Evolutionary conservation across 2,113 vertebrate species (phyloP), one percentile per base, ranked within the genome.

Genomic region (Microcebus ravelobensis): DNA sequence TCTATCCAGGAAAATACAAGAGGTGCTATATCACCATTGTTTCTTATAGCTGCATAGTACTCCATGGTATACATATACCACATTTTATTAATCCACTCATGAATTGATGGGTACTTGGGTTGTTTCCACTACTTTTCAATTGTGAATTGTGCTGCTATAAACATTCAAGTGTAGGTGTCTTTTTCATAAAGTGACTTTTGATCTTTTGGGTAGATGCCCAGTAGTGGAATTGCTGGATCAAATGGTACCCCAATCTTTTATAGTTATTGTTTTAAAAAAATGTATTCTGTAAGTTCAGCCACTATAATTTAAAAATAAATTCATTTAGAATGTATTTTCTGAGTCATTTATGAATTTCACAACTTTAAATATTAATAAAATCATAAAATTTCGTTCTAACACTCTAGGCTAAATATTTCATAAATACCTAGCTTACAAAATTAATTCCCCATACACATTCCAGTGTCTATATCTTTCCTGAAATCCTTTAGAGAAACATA

Each of bases 331-430:
- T 83, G 65, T 81, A 57, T 1, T 77, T 89, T 21, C 10, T 76
- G 9, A 93, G 23, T 88, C 27, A 80, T 27, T 11, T 65, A 36
- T 68, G 39, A 39, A 36, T 57, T 17, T 79, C 29, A 61, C 21
- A 90, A 86, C 85, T 85, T 52, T 91, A 94, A 87, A 85, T 96
- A 71, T 70, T 85, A 90, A 76, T 63, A 91, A 90, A 92, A 76
- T 83, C 21, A 76, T 13, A 70, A 76, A 29, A 61, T 81, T 61
- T n/a, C n/a, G 15, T 95, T 88, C 25, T 79, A 67, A 7, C 29
- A 59, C 21, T 71, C 3, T 36, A 14, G 29, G 6, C 45, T 71
- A 39, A 90, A 45, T 80, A 79, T 83, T 93, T 80, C 65, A 3
- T 25, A 63, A 29, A 63, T 29, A 65, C 9, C 6, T 59, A n/a